phyloP scores from a whole-genome alignment of 2,888 invertebrate genomes.

The Eristalinus sepulchralis region DNA sequence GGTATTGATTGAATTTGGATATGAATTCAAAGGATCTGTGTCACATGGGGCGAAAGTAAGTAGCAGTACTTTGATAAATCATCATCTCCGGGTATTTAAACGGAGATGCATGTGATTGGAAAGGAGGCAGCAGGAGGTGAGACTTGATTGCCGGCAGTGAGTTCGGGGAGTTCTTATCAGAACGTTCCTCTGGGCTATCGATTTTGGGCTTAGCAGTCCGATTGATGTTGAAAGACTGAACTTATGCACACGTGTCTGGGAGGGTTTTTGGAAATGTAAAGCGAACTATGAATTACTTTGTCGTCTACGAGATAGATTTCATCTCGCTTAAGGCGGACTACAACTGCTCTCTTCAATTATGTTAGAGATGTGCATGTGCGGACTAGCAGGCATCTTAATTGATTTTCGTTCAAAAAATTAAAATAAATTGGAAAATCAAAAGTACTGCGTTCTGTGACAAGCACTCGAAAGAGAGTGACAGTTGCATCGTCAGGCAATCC shows the following conservation, averaged over 20 bases:
- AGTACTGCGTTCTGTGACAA: too few relatives aligned
- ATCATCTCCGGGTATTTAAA: conserved; percentile 1
- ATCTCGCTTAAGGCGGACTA: too few relatives aligned
- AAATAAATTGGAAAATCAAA: too few relatives aligned
- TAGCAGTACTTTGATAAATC: conserved; percentile 10
- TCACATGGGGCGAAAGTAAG: conserved; percentile 50
- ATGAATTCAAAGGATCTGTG: conserved; percentile 17
- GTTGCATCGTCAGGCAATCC: too few relatives aligned
- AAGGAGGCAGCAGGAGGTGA: neutral
- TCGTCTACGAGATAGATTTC: neutral
- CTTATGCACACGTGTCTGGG: neutral
- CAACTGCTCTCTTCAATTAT: too few relatives aligned
- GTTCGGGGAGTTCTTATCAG: neutral
- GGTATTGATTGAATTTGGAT: conserved; percentile 54
- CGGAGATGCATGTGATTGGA: neutral
- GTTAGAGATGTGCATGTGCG: too few relatives aligned
- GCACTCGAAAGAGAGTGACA: too few relatives aligned
- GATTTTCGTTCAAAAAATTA: too few relatives aligned
- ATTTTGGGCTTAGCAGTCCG: conserved; percentile 16
- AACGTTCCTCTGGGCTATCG: neutral
- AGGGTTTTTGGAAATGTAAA: neutral
- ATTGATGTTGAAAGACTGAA: neutral
- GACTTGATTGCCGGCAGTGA: conserved; percentile 20
- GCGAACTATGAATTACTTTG: neutral
- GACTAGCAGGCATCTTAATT: too few relatives aligned